Evolutionary conservation across 2,888 invertebrate genomes (phyloP), one percentile per base, ranked within the genome.

Genomic region (Zelleria hepariella): DNA sequence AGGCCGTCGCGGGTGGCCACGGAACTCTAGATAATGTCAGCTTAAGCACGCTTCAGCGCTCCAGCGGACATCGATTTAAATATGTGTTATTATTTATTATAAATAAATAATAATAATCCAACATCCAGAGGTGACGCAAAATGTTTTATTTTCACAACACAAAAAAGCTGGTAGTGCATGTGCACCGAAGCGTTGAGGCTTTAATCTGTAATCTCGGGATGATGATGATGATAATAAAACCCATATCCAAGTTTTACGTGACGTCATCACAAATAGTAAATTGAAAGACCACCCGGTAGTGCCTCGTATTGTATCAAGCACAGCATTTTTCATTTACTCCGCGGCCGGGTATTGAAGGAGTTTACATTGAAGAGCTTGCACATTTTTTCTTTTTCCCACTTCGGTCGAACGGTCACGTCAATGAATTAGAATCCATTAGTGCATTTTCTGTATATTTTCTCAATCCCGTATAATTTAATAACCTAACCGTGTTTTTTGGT

Each of bases 1-100:
- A 18, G 21, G 53, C 1, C 53, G 10, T 24, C 32, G 55, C 55
- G 55, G 55, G 55, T 55, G 55, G 55, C 42, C 55, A 55, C 53
- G 5, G 25, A 53, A 10, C n/a, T 32, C n/a, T 10, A 10, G 21
- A 21, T 21, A 10, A 51, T 51, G 51, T 23, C 51, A 8, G 51
- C 51, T 21, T 51, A 21, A 51, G 20, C 21, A 20, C 23, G 51
- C 51, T 51, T 51, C 51, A 8, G 51, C 20, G 51, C 51, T 21
- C 8, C 18, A 42, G 32, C 32, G 32, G 32, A 42, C 32, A 42
- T 15, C 1, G 5, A 10, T 42, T 42, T 42, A 42, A 42, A 42
- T 42, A 3, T 42, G 5, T 15, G 3, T 15, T 2, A 10, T 42
- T 10, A 42, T 42, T 42, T 42, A 15, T 32, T 42, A n/a, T n/a